Evolutionary conservation across 35 echinoderm and acorn worm genomes (phyloP).

Genomic region (Holothuria glaberrima): DNA sequence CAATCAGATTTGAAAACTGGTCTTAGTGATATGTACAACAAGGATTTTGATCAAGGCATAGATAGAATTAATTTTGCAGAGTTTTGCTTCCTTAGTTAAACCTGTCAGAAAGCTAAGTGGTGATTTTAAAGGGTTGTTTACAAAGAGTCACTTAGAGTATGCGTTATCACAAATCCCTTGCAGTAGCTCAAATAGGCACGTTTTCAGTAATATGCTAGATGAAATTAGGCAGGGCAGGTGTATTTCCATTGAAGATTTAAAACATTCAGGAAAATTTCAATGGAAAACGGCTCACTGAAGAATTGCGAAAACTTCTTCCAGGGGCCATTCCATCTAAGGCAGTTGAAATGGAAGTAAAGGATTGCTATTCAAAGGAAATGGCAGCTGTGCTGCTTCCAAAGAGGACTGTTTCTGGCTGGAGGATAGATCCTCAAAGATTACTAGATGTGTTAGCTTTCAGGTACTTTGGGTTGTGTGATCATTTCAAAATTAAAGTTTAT

Average conservation of each 20-base stretch:
- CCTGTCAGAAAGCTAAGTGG: background rate
- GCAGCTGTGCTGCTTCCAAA: constrained; percentile 33
- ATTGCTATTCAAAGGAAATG: background rate
- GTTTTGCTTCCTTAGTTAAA: constrained; percentile 5
- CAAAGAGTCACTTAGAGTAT: background rate
- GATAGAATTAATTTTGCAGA: background rate
- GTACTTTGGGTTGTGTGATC: constrained; percentile 20
- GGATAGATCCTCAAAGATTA: constrained; percentile 8
- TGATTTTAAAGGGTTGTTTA: constrained; percentile 11
- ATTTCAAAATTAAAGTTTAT: background rate
- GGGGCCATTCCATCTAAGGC: background rate
- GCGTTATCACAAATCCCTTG: too few relatives aligned
- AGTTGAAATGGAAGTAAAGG: background rate
- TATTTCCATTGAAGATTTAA: constrained; percentile 34
- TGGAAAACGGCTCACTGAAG: background rate
- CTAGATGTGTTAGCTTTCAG: background rate
- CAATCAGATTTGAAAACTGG: background rate
- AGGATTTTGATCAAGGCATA: background rate
- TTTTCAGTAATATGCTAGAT: background rate
- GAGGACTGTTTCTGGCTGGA: constrained; percentile 51
- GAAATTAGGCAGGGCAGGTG: constrained; percentile 9
- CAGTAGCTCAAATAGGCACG: too few relatives aligned
- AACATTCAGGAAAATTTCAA: constrained; percentile 48
- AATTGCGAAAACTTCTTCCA: background rate
- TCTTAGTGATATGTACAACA: background rate